Percentiles rank a stretch among this genome's conserved stretches.
Conservation (phyloP, 2,888 invertebrate species). For the Drosophila pseudotalamancana region DNA sequence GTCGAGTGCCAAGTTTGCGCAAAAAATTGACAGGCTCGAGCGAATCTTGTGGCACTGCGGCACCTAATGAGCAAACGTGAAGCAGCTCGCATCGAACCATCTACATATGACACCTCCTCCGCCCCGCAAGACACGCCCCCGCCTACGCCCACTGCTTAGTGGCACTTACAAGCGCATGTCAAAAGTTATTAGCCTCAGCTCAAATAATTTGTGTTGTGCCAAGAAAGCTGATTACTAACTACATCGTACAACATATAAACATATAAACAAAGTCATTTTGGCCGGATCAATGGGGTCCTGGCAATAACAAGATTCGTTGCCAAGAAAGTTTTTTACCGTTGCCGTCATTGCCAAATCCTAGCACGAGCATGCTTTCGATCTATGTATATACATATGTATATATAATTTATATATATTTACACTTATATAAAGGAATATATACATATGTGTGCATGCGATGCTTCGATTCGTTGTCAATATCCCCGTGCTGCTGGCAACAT, state of each 20-base stretch:
- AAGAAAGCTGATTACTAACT: constrained; percentile 77
- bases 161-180: constrained; percentile 72
- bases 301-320: constrained; percentile 66
- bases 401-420: constrained; percentile 3
- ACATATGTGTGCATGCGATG: background rate
- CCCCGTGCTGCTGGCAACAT: constrained; percentile 55
- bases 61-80: constrained; percentile 72
- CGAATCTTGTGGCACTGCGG: constrained; percentile 32
- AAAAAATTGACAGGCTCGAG: constrained; percentile 68
- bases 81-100: constrained; percentile 13
- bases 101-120: constrained; percentile 38
- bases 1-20: constrained; percentile 67
- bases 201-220: constrained; percentile 73
- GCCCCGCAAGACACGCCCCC: background rate
- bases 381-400: background rate
- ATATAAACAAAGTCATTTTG: constrained; percentile 76
- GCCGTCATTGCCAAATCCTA: constrained; percentile 75
- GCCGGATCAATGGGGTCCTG: constrained; percentile 37
- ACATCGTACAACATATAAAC: constrained; percentile 62
- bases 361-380: constrained; percentile 45
- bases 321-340: constrained; percentile 42
- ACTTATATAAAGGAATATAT: background rate
- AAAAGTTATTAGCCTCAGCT: constrained; percentile 74
- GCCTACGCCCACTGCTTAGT: constrained; percentile 30
- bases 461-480: constrained; percentile 62